phyloP scores from a whole-genome alignment of 2,113 vertebrate species.

The Mus musculus region GRCm39 chr4:156336001-156336500 shows the following conservation, averaged over 20 bases:
- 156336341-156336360: neutral
- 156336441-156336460: slow-evolving; percentile 95
- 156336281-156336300: neutral
- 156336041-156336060: neutral
- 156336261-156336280: neutral
- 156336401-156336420: slow-evolving; percentile 95
- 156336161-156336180: no score
- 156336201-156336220: no score
- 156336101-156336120: neutral
- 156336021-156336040: neutral
- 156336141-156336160: neutral
- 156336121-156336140: neutral
- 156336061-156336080: neutral
- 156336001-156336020: neutral
- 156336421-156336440: slow-evolving; percentile 96
- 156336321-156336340: neutral
- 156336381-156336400: slow-evolving; percentile 20
- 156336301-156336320: neutral
- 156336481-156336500: slow-evolving; percentile 96
- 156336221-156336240: neutral
- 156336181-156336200: neutral
- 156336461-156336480: slow-evolving; percentile 95
- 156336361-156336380: neutral
- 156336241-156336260: neutral
- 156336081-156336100: neutral